Evolutionary conservation across 2,888 invertebrate species (phyloP), one percentile per base, ranked within the genome.

Genomic region (Trachelus troglodyta): DNA sequence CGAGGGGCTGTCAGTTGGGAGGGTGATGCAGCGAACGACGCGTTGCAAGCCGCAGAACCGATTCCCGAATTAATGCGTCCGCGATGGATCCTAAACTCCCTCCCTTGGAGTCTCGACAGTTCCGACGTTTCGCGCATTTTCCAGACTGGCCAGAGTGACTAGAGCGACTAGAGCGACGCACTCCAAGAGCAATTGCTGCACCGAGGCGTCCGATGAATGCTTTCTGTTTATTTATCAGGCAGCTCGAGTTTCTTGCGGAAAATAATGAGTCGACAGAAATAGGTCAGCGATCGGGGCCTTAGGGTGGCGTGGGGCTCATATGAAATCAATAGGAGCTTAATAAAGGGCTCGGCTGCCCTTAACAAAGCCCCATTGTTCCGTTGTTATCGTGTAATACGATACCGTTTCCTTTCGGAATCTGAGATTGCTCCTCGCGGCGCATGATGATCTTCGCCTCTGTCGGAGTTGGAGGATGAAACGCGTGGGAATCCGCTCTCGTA

Each of bases 341-440:
- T 88, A 86, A 87, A 84, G 84, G 82, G 80, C 79, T 81, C 80
- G 76, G 80, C 79, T 76, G 76, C 82, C 82, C 83, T 83, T 83
- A 80, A 87, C 86, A 87, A 88, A 85, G 85, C 83, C 74, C 85
- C 78, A 88, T 88, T 88, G 87, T 88, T 79, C 85, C 84, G 85
- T 87, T 86, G 84, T 86, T 88, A 87, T 87, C 85, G 80, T 80
- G 88, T 84, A 87, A 88, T 85, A 79, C 82, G 88, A 88, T 87
- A 88, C 82, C 85, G 80, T 80, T 82, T 86, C 82, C 85, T 85
- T 85, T 83, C 81, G 79, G 81, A 83, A 79, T 85, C 77, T 79
- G 77, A 77, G 73, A 73, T 74, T 69, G 33, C 69, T 69, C 69
- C 15, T 40, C 40, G 40, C 15, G 15, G 40, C 40, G 34, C 34